Base-by-base conservation (phyloP, 2,113 vertebrate species). In the Maccullochella peelii region DNA sequence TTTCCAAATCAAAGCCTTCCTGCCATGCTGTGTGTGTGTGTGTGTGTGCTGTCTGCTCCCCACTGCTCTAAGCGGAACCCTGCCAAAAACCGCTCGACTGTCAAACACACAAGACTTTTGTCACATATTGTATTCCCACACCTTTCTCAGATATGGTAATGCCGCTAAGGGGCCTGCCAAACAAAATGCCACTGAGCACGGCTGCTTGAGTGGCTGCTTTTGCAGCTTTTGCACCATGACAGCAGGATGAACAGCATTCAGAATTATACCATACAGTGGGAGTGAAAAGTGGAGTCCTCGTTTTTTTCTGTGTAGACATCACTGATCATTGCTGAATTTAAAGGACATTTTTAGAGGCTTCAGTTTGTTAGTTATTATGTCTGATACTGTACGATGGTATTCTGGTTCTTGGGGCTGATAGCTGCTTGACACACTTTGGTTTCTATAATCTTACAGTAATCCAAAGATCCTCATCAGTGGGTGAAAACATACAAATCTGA, bases 1-100 rank as follows among this genome's bases (percentile, higher is more conserved):
- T 73, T 68, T 88, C 71, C 73, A 78, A 91, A 85, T 91, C 69
- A 85, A 87, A 91, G 86, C 33, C 47, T 79, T 66, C 66, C 58
- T 79, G 77, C 74, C 76, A 76, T 71, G 49, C 87, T 88, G 62
- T 72, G 50, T 77, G 85, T 67, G 54, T 82, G 70, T 21, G 42
- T 25, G 47, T 49, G 23, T 59, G 70, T 74, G 42, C 25, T 50
- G 25, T 71, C 50, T 63, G 52, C 72, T 74, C 69, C 77, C 67
- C 68, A 33, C 40, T 38, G 82, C 80, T 85, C 20, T 18, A 7
- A 44, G 74, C n/a, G 25, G 59, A 59, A 76, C 73, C 54, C 71
- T 74, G 80, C 81, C 75, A 77, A 75, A 84, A 90, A 73, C 71
- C 11, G 62, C 52, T 84, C 20, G 3, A 47, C 73, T 81, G 27